phyloP scores from a whole-genome alignment of 2,113 vertebrate species.

The Pseudopodoces humilis region DNA sequence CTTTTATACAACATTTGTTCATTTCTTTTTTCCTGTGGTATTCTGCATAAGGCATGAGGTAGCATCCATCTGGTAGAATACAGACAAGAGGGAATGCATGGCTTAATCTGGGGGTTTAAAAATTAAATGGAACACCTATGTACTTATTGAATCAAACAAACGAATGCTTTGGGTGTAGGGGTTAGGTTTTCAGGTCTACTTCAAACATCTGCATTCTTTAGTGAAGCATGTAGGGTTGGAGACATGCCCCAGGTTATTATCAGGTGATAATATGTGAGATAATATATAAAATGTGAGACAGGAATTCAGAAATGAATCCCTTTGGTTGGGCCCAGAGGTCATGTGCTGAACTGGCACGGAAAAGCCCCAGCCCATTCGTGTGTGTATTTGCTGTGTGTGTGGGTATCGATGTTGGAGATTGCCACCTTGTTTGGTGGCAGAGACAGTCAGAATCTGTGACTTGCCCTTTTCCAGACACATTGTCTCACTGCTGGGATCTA shows the following conservation, averaged over 20 bases:
- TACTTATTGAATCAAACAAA: not conserved
- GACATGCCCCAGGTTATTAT: accelerated
- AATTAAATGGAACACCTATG: not conserved
- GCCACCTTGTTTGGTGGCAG: not conserved
- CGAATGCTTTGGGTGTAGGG: not conserved
- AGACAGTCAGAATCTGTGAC: not conserved
- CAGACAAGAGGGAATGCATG: not conserved
- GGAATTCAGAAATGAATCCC: not conserved
- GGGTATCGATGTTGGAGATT: not conserved
- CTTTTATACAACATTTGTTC: not conserved
- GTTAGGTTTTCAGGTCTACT: not conserved
- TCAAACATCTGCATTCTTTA: not conserved
- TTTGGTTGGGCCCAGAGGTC: not conserved
- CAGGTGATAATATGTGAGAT: not conserved
- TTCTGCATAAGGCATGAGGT: not conserved
- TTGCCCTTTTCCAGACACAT: not conserved
- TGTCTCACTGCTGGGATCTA: not conserved
- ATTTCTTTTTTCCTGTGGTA: not conserved
- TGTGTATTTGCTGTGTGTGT: not conserved
- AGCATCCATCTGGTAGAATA: not conserved
- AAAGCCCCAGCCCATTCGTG: accelerated
- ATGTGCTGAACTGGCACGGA: not conserved
- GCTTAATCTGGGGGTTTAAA: not conserved
- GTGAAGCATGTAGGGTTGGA: not conserved
- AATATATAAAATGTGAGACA: not conserved